Evolutionary conservation across 2,888 invertebrate genomes (phyloP).

Genomic region (Drosophila meridiana): DNA sequence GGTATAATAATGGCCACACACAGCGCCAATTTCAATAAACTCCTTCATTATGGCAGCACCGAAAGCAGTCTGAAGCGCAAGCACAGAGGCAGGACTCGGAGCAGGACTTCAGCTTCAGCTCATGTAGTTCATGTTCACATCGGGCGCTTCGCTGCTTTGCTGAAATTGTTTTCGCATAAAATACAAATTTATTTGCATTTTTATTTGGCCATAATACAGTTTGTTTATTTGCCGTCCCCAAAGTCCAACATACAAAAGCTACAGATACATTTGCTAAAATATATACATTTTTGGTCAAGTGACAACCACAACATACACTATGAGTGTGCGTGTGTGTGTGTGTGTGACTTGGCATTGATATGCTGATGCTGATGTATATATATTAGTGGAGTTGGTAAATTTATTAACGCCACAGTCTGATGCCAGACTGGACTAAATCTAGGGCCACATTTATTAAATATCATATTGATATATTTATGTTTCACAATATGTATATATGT

Average conservation of each 20-base stretch:
- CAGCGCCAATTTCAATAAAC: constrained; percentile 72
- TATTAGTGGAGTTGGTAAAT: constrained; percentile 48
- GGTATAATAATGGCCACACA: constrained; percentile 49
- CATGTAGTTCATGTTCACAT: constrained; percentile 44
- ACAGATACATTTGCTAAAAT: constrained; percentile 44
- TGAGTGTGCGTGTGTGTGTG: constrained; percentile 10
- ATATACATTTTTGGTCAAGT: constrained; percentile 57
- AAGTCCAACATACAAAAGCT: constrained; percentile 56
- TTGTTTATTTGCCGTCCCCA: constrained; percentile 67
- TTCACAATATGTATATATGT: constrained; percentile 35
- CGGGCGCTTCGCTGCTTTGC: constrained; percentile 43
- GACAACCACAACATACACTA: constrained; percentile 28
- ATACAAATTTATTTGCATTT: constrained; percentile 81
- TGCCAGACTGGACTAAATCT: constrained; percentile 49
- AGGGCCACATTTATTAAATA: constrained; percentile 67
- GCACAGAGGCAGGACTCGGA: neutral
- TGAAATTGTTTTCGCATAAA: constrained; percentile 78
- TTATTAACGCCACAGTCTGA: constrained; percentile 70
- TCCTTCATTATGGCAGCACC: constrained; percentile 60
- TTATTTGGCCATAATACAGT: constrained; percentile 79
- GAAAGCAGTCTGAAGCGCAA: neutral
- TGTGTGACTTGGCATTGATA: constrained; percentile 49
- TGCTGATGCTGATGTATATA: constrained; percentile 68
- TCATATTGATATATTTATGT: constrained; percentile 72
- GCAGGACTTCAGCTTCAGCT: constrained; percentile 9